Conservation (phyloP, 2,888 invertebrate genomes). For the Drosophila neonasuta region DNA sequence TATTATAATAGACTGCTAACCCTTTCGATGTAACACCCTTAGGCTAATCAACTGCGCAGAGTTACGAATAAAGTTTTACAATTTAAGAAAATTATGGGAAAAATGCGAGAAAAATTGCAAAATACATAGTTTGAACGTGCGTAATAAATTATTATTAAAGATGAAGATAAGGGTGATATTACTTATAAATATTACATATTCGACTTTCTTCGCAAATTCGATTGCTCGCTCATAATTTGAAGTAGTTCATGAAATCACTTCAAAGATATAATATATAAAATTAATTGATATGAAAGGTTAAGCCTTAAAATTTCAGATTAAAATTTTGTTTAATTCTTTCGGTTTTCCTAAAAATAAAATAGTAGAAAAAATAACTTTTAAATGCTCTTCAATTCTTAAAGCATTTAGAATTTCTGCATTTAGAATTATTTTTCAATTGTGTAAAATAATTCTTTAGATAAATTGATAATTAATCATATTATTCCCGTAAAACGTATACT, state of each 20-base stretch:
- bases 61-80: constrained; percentile 8
- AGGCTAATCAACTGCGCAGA: constrained; percentile 10
- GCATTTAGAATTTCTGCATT: too few species aligned
- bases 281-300: too few species aligned
- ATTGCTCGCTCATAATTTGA: too few species aligned
- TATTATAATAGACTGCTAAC: constrained; percentile 11
- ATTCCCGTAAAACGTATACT: too few species aligned
- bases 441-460: too few species aligned
- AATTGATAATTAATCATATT: too few species aligned
- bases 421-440: too few species aligned
- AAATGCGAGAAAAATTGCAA: not conserved
- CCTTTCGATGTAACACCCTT: constrained; percentile 39
- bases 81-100: constrained; percentile 15
- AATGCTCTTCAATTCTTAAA: not conserved
- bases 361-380: not conserved
- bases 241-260: too few species aligned
- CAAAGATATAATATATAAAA: too few species aligned
- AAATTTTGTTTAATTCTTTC: not conserved
- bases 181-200: too few species aligned
- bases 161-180: not conserved
- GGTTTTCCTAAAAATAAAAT: not conserved
- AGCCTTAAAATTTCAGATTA: too few species aligned
- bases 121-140: not conserved
- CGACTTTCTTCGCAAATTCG: too few species aligned
- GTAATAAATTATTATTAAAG: not conserved